phyloP scores from a whole-genome alignment of 2,888 invertebrate species.

The Nudaria mundana region DNA sequence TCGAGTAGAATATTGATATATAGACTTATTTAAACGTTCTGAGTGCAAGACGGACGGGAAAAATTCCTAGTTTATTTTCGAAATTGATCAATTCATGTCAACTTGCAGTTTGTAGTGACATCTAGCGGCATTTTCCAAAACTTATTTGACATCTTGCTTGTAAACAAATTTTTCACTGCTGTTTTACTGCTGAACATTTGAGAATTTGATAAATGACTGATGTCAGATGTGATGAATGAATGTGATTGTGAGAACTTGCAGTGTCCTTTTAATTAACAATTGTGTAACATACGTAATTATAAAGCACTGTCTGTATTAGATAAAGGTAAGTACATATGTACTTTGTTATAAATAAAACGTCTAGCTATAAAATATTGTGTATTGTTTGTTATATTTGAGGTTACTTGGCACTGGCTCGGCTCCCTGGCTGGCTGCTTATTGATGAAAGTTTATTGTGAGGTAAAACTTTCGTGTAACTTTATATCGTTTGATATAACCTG shows the following conservation, averaged over 20 bases:
- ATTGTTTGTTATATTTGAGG: slow-evolving; percentile 19
- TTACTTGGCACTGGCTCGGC: slow-evolving; percentile 12
- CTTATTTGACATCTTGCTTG: slow-evolving; percentile 55
- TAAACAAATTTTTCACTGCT: slow-evolving; percentile 51
- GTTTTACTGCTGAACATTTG: too few species aligned
- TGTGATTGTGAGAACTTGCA: too few species aligned
- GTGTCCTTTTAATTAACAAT: too few species aligned
- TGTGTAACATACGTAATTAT: too few species aligned
- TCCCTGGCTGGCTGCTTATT: too few species aligned
- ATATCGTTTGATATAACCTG: background rate
- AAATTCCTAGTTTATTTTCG: slow-evolving; percentile 76
- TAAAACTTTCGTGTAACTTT: slow-evolving; percentile 9
- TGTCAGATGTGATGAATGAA: too few species aligned
- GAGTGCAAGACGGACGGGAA: slow-evolving; percentile 52
- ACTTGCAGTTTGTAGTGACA: slow-evolving; percentile 52
- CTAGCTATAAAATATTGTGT: too few species aligned
- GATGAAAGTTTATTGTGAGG: slow-evolving; percentile 1
- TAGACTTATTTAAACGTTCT: slow-evolving; percentile 43
- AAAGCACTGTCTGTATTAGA: too few species aligned
- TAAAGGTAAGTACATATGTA: slow-evolving; percentile 21
- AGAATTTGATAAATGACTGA: too few species aligned
- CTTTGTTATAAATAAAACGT: too few species aligned
- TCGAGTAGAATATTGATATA: slow-evolving; percentile 36
- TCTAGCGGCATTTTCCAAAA: slow-evolving; percentile 56
- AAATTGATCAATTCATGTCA: slow-evolving; percentile 73